Evolutionary conservation across 2,888 invertebrate species (phyloP), one percentile per base, ranked within the genome.

Genomic region (Colletes collaris): DNA sequence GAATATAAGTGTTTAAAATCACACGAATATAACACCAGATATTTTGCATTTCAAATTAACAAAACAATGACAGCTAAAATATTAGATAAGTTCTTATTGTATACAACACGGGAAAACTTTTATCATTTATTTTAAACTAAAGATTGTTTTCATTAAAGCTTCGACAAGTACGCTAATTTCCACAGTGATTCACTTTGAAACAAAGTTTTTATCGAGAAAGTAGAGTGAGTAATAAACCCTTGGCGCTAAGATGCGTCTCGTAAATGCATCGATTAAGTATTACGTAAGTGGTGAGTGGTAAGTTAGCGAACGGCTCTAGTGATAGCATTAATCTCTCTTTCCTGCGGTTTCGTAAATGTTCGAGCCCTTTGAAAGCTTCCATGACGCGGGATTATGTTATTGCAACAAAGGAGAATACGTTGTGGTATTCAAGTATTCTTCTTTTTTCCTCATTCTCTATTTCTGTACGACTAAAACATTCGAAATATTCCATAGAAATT

Each of bases 321-420:
- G 69, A 46, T 50, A 66, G 53, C 67, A 65, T 74, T 74, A 56
- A 75, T 79, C 78, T 52, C 40, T 40, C 62, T 27, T 27, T 44
- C 46, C 46, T 13, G 13, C 40, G 44, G 46, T 35, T 44, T 53
- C 60, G 16, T 50, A 59, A 68, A 50, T 27, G 74, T 62, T 62
- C 58, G 19, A n/a, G n/a, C n/a, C n/a, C 56, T 68, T 75, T 75
- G 65, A 70, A 68, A 79, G 62, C 78, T 69, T 37, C 16, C 37
- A 5, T 5, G 13, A 6, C 7, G 40, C 6, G 13, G 7, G 4
- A 50, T 50, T 50, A 19, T 37, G 37, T 16, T 68, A 59, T 11
- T 50, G 19, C 46, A 53, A 35, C 46, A 56, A 44, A 37, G 49
- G 35, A 7, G 10, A 37, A 56, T 10, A 1, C 1, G 3, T 16